Conservation (phyloP, 1,140 invertebrate genomes). For the Drosophila oshimai region DNA sequence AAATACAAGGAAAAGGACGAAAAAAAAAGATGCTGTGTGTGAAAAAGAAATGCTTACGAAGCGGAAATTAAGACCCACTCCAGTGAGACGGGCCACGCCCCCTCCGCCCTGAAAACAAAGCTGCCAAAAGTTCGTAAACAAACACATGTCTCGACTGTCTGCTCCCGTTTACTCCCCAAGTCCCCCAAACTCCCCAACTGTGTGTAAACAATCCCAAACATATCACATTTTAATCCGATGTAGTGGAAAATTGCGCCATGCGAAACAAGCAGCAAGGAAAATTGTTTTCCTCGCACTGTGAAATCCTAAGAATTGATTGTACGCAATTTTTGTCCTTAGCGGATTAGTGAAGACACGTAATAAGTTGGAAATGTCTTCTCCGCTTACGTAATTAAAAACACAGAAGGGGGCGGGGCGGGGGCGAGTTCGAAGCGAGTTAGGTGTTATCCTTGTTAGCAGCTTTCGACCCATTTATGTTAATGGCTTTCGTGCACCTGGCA, state of each 20-base stretch:
- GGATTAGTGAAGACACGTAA: slow-evolving; percentile 58
- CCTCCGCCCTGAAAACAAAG: slow-evolving; percentile 59
- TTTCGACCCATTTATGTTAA: slow-evolving; percentile 41
- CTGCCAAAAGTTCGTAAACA: slow-evolving; percentile 78
- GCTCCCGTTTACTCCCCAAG: neutral
- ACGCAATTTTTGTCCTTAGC: slow-evolving; percentile 60
- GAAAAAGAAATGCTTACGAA: slow-evolving; percentile 71
- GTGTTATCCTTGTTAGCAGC: slow-evolving; percentile 32
- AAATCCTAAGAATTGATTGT: slow-evolving; percentile 62
- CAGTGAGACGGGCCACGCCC: slow-evolving; percentile 36
- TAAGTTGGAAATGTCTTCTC: slow-evolving; percentile 54
- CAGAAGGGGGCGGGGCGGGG: neutral
- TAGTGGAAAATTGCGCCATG: slow-evolving; percentile 77
- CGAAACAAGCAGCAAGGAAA: slow-evolving; percentile 36
- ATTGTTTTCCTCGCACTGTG: slow-evolving; percentile 49
- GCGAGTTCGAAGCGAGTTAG: neutral
- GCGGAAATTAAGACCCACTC: slow-evolving; percentile 79
- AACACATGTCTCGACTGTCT: slow-evolving; percentile 71
- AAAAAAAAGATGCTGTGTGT: slow-evolving; percentile 34
- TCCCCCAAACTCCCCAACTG: slow-evolving; percentile 10
- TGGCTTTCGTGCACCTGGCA: slow-evolving; percentile 42
- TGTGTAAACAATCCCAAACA: slow-evolving; percentile 79
- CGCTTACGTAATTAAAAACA: slow-evolving; percentile 44
- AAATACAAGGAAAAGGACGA: slow-evolving; percentile 29
- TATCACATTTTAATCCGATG: slow-evolving; percentile 81